Evolutionary conservation across 30 jellyfish, hydroid and myxozoan genomes (phyloP), one percentile per base, ranked within the genome.

Genomic region (Nemopilema nomurai): DNA sequence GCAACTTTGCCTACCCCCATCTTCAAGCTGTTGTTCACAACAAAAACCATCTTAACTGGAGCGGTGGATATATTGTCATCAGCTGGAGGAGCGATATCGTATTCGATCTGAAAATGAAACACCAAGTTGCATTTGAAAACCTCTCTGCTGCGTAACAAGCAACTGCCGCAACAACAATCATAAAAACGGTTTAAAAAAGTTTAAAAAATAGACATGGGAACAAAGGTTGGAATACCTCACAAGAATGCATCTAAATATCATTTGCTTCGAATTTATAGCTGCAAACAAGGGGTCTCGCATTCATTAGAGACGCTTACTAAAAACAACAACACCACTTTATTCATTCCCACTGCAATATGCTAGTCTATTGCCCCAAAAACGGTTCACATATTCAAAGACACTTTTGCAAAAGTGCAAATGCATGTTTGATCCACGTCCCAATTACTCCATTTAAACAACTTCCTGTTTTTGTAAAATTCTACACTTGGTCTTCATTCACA

Each of bases 1-100:
- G 96, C 96, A 49, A 88, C 63, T 29, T 88, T 88, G 8, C 96
- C 96, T n/a, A 79, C 84, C 27, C 96, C 96, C 96, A 88, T 88
- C 29, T 72, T 72, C 22, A 80, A 52, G 17, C 74, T 87, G 41
- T 66, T 24, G 68, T 88, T 88, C 28, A 88, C 96, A 52, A 74
- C 84, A 74, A 88, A 88, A 1, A 88, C 96, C 96, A 88, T 88
- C 70, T 88, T 88, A n/a, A 85, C 16, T 23, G 81, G 84, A 22
- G 72, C 29, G 0, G 66, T 1, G 3, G 32, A 19, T 20, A 49
- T 4, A 66, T 28, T 19, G 13, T 52, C 87, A 18, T 77, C 49
- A 26, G 74, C 25, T 30, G 70, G 71, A 23, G 28, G 78, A 6
- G 21, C 25, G 8, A 51, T 77, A 19, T 79, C 88, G 49, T 57